Evolutionary conservation across 2,113 vertebrate species (phyloP).

Genomic region (Scortum barcoo): DNA sequence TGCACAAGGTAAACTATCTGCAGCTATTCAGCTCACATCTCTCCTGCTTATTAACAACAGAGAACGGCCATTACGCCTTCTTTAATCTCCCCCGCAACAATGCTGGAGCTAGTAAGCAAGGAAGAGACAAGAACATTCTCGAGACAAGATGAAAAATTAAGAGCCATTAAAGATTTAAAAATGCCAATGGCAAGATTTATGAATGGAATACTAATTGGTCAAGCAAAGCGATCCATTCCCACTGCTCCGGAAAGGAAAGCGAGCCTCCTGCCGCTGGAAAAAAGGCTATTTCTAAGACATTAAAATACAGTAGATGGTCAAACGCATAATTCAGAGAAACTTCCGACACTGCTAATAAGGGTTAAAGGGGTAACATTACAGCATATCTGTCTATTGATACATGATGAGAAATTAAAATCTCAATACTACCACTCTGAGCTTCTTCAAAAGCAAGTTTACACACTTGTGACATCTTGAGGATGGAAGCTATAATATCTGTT

Average conservation of each 20-base stretch:
- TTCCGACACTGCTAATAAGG: conserved; percentile 12
- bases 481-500: background rate
- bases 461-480: conserved; percentile 5
- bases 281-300: conserved; percentile 28
- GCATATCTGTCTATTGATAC: no score
- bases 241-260: conserved; percentile 32
- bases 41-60: conserved; percentile 68
- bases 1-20: conserved; percentile 38
- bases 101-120: conserved; percentile 18
- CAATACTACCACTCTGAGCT: background rate
- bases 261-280: conserved; percentile 27
- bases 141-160: conserved; percentile 77
- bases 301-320: conserved; percentile 42
- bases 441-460: conserved; percentile 42
- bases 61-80: conserved; percentile 60
- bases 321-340: conserved; percentile 4
- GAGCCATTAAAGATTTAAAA: conserved; percentile 84
- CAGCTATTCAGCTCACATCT: conserved; percentile 49
- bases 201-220: conserved; percentile 78
- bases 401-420: background rate
- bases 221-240: conserved; percentile 53
- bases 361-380: no score
- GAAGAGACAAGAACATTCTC: conserved; percentile 54
- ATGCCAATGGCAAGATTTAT: conserved; percentile 78
- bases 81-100: conserved; percentile 65